Evolutionary conservation across 2,113 vertebrate species (phyloP).

Genomic region (Amia ocellicauda): DNA sequence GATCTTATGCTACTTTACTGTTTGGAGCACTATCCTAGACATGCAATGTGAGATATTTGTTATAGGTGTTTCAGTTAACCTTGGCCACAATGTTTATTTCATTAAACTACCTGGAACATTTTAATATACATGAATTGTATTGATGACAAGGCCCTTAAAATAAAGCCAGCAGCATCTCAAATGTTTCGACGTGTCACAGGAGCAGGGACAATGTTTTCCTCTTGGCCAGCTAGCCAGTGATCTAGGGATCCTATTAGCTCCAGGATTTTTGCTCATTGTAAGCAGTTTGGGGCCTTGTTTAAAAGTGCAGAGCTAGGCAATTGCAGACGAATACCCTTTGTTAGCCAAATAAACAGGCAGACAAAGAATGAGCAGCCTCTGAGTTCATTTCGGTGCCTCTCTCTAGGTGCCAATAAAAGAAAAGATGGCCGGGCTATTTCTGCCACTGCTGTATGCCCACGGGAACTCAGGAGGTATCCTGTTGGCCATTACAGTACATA

Average conservation of each 20-base stretch:
- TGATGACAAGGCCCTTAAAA: background rate
- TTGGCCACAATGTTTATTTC: background rate
- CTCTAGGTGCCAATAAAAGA: conserved; percentile 3
- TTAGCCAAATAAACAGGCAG: conserved; percentile 13
- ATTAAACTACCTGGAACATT: background rate
- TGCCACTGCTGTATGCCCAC: background rate
- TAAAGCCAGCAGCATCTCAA: background rate
- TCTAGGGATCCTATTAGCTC: conserved; percentile 6
- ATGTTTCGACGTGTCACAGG: background rate
- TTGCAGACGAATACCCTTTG: background rate
- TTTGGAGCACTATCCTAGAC: too few species aligned
- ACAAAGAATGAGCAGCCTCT: background rate
- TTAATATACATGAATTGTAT: background rate
- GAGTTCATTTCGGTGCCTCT: background rate
- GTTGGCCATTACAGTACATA: background rate
- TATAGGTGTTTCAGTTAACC: too few species aligned
- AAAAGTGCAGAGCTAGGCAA: conserved; percentile 1
- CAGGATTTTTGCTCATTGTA: conserved; percentile 3
- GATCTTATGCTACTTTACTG: background rate
- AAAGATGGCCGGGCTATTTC: background rate
- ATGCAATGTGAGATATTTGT: too few species aligned
- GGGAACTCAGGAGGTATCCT: background rate
- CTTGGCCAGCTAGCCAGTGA: background rate
- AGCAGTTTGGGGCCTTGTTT: conserved; percentile 4
- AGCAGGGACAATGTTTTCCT: background rate